Evolutionary conservation across 2,888 invertebrate genomes (phyloP), one percentile per base, ranked within the genome.

Genomic region (Ethmia dodecea): DNA sequence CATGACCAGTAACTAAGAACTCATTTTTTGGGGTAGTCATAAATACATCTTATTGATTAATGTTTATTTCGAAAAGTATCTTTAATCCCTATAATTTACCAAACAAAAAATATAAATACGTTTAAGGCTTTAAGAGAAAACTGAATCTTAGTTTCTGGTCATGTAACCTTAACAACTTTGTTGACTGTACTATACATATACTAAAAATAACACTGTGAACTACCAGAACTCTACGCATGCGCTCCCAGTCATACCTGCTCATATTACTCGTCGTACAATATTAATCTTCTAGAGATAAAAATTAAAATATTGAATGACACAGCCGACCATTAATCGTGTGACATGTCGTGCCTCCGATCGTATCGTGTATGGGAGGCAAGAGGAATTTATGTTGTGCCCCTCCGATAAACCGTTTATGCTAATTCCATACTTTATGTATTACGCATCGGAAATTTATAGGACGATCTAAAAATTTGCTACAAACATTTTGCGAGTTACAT

Each of bases 361-460:
- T 31, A 31, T 31, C 31, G 20, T 31, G 24, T 31, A 11, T 13
- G 31, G 13, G 11, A n/a, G 4, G 13, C 31, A 6, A 26, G 11
- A 9, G 13, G 28, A 54, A 26, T 55, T 53, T 53, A 52, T 52
- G 42, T 28, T 38, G 42, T 44, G 52, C 41, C 48, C 47, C 37
- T 38, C 45, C 61, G 54, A 60, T 64, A 63, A 62, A 61, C 54
- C 54, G 64, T 63, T 66, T 65, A 67, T 67, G 65, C 60, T 62
- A 66, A 67, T 65, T 59, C 49, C 35, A 45, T 47, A 59, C 54
- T 65, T 64, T 60, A 64, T 62, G 62, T 61, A 56, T 57, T 48
- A 52, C 58, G 57, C 55, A 56, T 57, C 38, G 42, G 34, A 50
- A 56, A 62, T 61, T 64, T 64, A 65, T 64, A 48, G 50, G 45